phyloP scores from a whole-genome alignment of 1,140 invertebrate species.

The Limonius californicus region DNA sequence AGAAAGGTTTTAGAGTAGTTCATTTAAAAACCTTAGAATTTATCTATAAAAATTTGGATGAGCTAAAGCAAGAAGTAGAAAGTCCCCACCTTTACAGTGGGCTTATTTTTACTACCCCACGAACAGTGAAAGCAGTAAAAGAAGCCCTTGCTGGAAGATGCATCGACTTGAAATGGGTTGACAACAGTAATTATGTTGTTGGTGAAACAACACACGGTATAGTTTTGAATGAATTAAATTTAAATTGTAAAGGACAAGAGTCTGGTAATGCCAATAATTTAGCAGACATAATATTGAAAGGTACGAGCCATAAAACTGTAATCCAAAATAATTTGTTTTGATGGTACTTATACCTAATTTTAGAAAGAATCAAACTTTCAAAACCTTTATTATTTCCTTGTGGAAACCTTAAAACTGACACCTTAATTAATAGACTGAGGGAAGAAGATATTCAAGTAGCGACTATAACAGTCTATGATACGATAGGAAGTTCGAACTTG shows the following conservation, averaged over 20 bases:
- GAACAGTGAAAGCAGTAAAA: slow-evolving; percentile 45
- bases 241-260: slow-evolving; percentile 43
- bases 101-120: slow-evolving; percentile 49
- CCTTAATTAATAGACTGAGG: slow-evolving; percentile 39
- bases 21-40: slow-evolving; percentile 45
- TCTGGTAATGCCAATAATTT: slow-evolving; percentile 49
- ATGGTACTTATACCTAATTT: slow-evolving; percentile 12
- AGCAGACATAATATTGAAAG: slow-evolving; percentile 43
- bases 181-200: slow-evolving; percentile 46
- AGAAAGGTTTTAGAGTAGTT: slow-evolving; percentile 34
- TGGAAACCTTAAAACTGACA: slow-evolving; percentile 49
- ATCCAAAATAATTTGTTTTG: background rate
- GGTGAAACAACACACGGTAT: slow-evolving; percentile 46
- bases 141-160: slow-evolving; percentile 29
- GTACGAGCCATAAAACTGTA: slow-evolving; percentile 27
- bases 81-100: slow-evolving; percentile 40
- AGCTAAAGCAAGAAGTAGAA: slow-evolving; percentile 40
- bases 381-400: slow-evolving; percentile 50
- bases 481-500: slow-evolving; percentile 41
- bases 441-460: slow-evolving; percentile 41
- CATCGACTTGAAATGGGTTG: slow-evolving; percentile 36
- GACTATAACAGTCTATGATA: slow-evolving; percentile 45
- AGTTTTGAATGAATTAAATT: slow-evolving; percentile 37
- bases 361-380: slow-evolving; percentile 32
- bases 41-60: slow-evolving; percentile 44